Percentiles rank a stretch among this genome's conserved stretches.
Conservation (phyloP, 2,797 vertebrate genomes). For the Parauchenoglanis punctatus region DNA sequence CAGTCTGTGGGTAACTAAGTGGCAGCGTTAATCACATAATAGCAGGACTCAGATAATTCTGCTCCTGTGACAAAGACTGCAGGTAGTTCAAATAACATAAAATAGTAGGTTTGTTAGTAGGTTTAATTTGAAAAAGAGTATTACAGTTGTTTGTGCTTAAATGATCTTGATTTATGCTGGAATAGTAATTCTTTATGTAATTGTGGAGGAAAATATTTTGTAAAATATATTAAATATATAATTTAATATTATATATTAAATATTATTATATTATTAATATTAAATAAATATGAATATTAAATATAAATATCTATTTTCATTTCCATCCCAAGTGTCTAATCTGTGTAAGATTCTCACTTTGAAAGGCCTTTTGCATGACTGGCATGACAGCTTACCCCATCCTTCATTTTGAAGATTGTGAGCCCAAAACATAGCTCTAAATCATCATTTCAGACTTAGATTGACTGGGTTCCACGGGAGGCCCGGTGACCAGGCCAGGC, state of each 20-base stretch:
- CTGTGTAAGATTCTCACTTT: neutral
- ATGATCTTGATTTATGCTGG: neutral
- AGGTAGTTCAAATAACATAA: neutral
- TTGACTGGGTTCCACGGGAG: neutral
- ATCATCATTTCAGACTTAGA: neutral
- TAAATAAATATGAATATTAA: no score
- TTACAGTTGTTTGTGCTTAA: neutral
- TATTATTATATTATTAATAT: no score
- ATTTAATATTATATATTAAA: no score
- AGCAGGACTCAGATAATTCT: neutral
- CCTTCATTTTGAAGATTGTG: neutral
- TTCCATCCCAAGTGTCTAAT: neutral
- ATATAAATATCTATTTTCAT: neutral
- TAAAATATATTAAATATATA: neutral
- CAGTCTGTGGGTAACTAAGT: neutral
- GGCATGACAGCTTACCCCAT: neutral
- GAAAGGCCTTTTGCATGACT: neutral
- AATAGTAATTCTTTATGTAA: neutral
- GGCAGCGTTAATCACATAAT: neutral
- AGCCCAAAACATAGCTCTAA: neutral
- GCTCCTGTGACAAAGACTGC: neutral
- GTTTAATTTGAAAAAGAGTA: neutral
- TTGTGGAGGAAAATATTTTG: neutral
- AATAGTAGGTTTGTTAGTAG: neutral
- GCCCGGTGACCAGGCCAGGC: no score